Conservation (phyloP, 2,888 invertebrate species). For the Ypsolopha scabrella region DNA sequence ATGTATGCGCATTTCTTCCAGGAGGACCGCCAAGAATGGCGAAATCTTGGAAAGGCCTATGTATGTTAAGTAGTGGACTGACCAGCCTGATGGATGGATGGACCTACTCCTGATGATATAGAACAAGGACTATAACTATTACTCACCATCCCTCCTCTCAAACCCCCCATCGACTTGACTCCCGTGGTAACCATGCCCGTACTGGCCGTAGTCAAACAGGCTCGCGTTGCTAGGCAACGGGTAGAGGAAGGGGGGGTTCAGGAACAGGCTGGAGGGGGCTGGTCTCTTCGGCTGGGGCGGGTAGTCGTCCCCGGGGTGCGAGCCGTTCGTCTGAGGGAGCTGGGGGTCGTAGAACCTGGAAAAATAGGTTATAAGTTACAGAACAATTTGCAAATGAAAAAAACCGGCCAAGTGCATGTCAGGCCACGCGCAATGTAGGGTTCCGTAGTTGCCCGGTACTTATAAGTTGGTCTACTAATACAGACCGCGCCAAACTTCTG, state of each 20-base stretch:
- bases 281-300: conserved; percentile 54
- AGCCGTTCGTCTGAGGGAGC: conserved; percentile 50
- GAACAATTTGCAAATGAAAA: not conserved
- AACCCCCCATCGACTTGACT: conserved; percentile 30
- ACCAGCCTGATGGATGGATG: too few relatives aligned
- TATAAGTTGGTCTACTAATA: too few relatives aligned
- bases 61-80: too few relatives aligned
- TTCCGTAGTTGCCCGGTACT: too few relatives aligned
- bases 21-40: too few relatives aligned
- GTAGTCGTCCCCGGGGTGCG: conserved; percentile 41
- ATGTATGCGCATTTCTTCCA: too few relatives aligned
- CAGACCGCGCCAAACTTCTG: too few relatives aligned
- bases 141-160: conserved; percentile 53
- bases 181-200: conserved; percentile 37
- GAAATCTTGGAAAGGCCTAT: too few relatives aligned
- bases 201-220: conserved; percentile 67
- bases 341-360: conserved; percentile 61
- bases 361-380: too few relatives aligned
- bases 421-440: too few relatives aligned
- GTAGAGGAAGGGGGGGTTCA: conserved; percentile 53
- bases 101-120: too few relatives aligned
- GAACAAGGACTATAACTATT: not conserved
- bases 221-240: conserved; percentile 61
- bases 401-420: not conserved
- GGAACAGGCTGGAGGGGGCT: conserved; percentile 37